phyloP scores from a whole-genome alignment of 2,797 vertebrate genomes.

The Thunnus albacares region DNA sequence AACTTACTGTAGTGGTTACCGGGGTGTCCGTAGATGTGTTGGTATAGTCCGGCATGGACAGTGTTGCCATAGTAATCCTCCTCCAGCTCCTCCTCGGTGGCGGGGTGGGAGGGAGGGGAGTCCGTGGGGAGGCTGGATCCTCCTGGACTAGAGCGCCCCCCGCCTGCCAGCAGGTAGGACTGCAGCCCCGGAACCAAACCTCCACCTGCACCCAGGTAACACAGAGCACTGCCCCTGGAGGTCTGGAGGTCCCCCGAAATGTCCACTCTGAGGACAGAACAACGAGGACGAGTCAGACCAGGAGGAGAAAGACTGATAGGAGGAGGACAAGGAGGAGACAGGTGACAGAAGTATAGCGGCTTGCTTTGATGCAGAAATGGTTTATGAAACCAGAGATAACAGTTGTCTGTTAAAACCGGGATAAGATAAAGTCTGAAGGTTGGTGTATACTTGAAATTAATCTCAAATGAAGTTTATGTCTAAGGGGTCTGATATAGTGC shows the following conservation, averaged over 20 bases:
- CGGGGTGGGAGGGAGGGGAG: slow-evolving; percentile 95
- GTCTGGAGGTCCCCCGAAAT: slow-evolving; percentile 75
- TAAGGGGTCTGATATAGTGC: too few species aligned
- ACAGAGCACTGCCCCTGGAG: slow-evolving; percentile 78
- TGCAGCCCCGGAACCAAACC: slow-evolving; percentile 90
- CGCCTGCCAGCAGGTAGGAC: slow-evolving; percentile 89
- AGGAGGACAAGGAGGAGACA: background rate
- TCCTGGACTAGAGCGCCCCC: slow-evolving; percentile 93
- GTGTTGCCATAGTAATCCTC: slow-evolving; percentile 94
- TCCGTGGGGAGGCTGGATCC: slow-evolving; percentile 95
- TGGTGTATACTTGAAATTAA: background rate
- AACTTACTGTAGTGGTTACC: slow-evolving; percentile 86
- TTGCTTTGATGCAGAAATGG: background rate
- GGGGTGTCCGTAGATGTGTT: slow-evolving; percentile 93
- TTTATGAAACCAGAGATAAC: background rate
- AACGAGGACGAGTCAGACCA: background rate
- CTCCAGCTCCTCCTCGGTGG: slow-evolving; percentile 95
- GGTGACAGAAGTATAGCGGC: too few species aligned
- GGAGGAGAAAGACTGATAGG: background rate
- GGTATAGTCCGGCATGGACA: slow-evolving; percentile 89
- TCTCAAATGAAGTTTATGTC: too few species aligned
- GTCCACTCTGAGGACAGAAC: slow-evolving; percentile 71
- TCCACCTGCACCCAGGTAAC: slow-evolving; percentile 83
- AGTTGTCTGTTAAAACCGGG: background rate
- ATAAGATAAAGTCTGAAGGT: background rate